Conservation (phyloP, 2,888 invertebrate species). For the Xanthostigma xanthostigma region DNA sequence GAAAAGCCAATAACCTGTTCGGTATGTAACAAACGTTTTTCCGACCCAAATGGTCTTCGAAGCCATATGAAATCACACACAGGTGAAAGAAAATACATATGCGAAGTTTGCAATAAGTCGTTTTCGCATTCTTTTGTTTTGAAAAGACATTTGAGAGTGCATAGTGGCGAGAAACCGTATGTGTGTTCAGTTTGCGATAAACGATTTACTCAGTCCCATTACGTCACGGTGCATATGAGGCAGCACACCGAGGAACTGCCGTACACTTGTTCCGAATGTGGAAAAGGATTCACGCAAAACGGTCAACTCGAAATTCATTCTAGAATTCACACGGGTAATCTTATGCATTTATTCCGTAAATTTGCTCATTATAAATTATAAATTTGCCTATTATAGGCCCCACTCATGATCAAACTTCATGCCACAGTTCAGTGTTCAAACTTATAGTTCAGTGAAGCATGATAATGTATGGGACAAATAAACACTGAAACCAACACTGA, state of each 20-base stretch:
- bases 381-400: no score
- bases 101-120: slow-evolving; percentile 20
- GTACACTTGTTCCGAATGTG: slow-evolving; percentile 19
- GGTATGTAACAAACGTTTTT: slow-evolving; percentile 20
- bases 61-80: slow-evolving; percentile 22
- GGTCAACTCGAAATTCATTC: slow-evolving; percentile 22
- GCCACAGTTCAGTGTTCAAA: no score
- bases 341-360: no score
- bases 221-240: slow-evolving; percentile 22
- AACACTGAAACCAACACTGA: no score
- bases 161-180: slow-evolving; percentile 22
- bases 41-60: slow-evolving; percentile 22
- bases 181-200: slow-evolving; percentile 21
- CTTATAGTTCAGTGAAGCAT: no score
- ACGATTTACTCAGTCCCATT: slow-evolving; percentile 23
- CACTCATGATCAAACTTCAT: no score
- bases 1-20: slow-evolving; percentile 23
- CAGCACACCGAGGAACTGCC: slow-evolving; percentile 24
- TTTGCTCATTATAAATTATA: no score
- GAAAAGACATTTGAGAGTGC: slow-evolving; percentile 20
- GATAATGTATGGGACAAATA: no score
- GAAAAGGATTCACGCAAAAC: slow-evolving; percentile 21
- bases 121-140: slow-evolving; percentile 23
- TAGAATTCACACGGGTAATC: slow-evolving; percentile 18
- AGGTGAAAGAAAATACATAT: slow-evolving; percentile 21